Evolutionary conservation across 1,140 invertebrate species (phyloP).

Genomic region (Zaprionus inermis): DNA sequence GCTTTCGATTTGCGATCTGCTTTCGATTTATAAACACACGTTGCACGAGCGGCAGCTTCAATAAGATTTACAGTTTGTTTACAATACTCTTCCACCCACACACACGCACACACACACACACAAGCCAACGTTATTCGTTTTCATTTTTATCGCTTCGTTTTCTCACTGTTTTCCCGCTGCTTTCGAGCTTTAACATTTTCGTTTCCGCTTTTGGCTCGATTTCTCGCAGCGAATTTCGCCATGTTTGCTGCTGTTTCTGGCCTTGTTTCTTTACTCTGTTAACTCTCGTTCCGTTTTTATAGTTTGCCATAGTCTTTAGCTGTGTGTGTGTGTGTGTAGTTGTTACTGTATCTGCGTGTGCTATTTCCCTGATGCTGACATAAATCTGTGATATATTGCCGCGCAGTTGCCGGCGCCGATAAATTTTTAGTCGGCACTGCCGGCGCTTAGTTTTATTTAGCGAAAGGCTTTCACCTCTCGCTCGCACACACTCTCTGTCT

Average conservation of each 20-base stretch:
- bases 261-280: conserved; percentile 30
- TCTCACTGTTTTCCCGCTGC: conserved; percentile 21
- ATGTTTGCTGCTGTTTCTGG: conserved; percentile 26
- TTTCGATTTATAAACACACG: not conserved
- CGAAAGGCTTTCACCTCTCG: conserved; percentile 31
- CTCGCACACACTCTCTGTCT: not conserved
- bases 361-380: conserved; percentile 69
- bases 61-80: conserved; percentile 60
- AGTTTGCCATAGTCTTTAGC: conserved; percentile 46
- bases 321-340: conserved; percentile 10
- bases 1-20: conserved; percentile 8
- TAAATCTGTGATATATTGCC: conserved; percentile 79
- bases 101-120: not conserved
- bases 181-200: conserved; percentile 34
- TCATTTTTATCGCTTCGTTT: conserved; percentile 6
- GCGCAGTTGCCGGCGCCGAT: conserved; percentile 52
- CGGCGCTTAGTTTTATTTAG: conserved; percentile 54
- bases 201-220: conserved; percentile 37
- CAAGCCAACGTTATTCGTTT: not conserved
- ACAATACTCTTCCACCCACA: conserved; percentile 31
- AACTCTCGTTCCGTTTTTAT: conserved; percentile 45
- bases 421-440: conserved; percentile 52
- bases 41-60: not conserved
- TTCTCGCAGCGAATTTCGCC: conserved; percentile 17
- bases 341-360: conserved; percentile 25